Evolutionary conservation across 2,797 vertebrate species (phyloP).

Genomic region (Ctenopoma kingsleyae): DNA sequence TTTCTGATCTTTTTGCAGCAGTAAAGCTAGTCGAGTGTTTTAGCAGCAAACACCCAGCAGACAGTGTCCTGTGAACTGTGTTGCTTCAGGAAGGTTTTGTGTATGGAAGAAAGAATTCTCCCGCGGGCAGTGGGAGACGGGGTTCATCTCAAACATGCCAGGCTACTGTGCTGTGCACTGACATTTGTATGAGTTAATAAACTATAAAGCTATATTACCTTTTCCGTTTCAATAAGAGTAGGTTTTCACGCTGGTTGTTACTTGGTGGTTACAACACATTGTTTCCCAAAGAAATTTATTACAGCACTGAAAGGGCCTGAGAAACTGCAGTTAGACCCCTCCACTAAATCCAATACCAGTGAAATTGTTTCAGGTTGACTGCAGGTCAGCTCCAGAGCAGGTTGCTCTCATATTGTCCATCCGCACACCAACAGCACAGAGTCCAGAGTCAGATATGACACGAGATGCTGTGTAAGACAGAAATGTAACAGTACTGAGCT

Average conservation of each 20-base stretch:
- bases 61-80: constrained; percentile 46
- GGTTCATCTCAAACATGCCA: constrained; percentile 24
- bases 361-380: constrained; percentile 24
- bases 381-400: constrained; percentile 18
- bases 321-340: constrained; percentile 16
- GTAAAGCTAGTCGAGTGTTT: constrained; percentile 8
- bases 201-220: constrained; percentile 9
- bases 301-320: not conserved
- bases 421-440: not conserved
- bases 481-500: not conserved
- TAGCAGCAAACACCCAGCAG: constrained; percentile 21
- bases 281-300: constrained; percentile 14
- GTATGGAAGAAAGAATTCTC: constrained; percentile 9
- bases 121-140: not conserved
- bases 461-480: not conserved
- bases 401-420: not conserved
- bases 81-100: constrained; percentile 17
- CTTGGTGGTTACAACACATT: constrained; percentile 5
- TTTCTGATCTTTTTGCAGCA: constrained; percentile 44
- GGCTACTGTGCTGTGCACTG: constrained; percentile 24
- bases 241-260: constrained; percentile 14
- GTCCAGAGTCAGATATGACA: not conserved
- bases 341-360: constrained; percentile 33
- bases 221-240: constrained; percentile 13
- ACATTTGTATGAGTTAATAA: constrained; percentile 32